phyloP scores from a whole-genome alignment of 2,888 invertebrate species.

The Tromatobia lineatoria region DNA sequence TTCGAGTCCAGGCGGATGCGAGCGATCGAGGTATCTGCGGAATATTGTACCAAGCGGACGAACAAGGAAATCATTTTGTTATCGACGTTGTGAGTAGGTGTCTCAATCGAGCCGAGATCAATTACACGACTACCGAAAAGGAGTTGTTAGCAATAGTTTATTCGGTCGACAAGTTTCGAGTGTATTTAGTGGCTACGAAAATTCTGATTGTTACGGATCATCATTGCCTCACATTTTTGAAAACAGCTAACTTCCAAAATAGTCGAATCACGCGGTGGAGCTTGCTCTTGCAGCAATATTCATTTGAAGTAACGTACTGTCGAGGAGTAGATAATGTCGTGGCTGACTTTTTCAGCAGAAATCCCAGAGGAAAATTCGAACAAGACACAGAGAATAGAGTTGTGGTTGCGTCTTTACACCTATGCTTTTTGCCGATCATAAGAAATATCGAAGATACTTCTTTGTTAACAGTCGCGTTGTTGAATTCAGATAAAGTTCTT shows the following conservation, averaged over 20 bases:
- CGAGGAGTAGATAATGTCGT: not conserved
- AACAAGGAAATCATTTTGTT: constrained; percentile 56
- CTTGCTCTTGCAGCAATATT: constrained; percentile 40
- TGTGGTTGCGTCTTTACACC: not conserved
- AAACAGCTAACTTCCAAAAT: not conserved
- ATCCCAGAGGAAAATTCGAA: not conserved
- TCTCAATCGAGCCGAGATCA: constrained; percentile 64
- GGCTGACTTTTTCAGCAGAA: not conserved
- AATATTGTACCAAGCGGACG: constrained; percentile 60
- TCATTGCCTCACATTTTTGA: constrained; percentile 4
- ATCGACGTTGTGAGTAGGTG: constrained; percentile 70
- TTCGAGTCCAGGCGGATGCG: constrained; percentile 67
- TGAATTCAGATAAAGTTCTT: not conserved
- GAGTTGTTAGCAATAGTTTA: constrained; percentile 66
- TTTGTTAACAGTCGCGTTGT: not conserved
- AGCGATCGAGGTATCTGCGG: constrained; percentile 67
- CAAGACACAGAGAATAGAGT: not conserved
- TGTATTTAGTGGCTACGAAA: constrained; percentile 28
- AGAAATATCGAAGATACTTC: not conserved
- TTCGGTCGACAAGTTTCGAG: constrained; percentile 33
- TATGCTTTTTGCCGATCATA: not conserved
- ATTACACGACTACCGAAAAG: constrained; percentile 74
- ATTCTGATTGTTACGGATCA: constrained; percentile 22
- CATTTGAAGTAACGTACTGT: constrained; percentile 3
- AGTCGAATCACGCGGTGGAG: constrained; percentile 3